Evolutionary conservation across 2,888 invertebrate genomes (phyloP).

Genomic region (Orchesella flavescens): DNA sequence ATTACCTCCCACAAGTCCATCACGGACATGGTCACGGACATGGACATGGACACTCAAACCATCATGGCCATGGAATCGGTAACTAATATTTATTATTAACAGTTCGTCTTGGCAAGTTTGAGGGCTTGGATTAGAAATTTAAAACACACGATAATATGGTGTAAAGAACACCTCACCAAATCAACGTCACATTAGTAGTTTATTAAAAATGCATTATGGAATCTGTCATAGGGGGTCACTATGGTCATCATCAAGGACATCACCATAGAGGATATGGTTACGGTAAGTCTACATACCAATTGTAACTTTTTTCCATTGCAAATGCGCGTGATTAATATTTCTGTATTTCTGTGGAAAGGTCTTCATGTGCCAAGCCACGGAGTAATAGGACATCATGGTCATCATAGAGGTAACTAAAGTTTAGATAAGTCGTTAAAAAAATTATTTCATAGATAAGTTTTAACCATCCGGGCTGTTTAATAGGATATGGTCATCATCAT

Average conservation of each 20-base stretch:
- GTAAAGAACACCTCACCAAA: neutral
- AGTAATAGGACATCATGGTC: conserved; percentile 23
- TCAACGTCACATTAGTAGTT: neutral
- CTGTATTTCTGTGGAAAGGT: too few relatives aligned
- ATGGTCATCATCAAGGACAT: neutral
- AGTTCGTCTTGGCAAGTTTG: too few relatives aligned
- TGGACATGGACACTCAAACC: neutral
- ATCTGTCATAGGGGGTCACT: neutral
- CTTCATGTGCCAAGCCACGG: conserved; percentile 60
- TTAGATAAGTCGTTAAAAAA: conserved; percentile 5
- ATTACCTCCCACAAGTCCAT: neutral
- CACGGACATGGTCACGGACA: conserved; percentile 24
- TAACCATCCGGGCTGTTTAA: neutral
- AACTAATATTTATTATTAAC: neutral
- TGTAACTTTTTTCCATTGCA: too few relatives aligned
- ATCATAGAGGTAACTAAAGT: conserved; percentile 23
- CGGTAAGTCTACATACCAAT: conserved; percentile 17
- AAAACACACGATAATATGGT: too few relatives aligned
- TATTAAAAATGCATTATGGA: neutral
- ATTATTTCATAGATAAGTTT: neutral
- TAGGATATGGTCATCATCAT: conserved; percentile 29
- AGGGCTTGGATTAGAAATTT: too few relatives aligned
- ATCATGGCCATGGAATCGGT: conserved; percentile 14
- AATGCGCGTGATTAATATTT: neutral
- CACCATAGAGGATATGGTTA: conserved; percentile 42